Percentiles rank a stretch among this genome's conserved stretches.
These are phyloP conservation scores for Plodia interpunctella DNA, from an alignment of 1,140 invertebrate species.

Conservation along the genomic window DNA sequence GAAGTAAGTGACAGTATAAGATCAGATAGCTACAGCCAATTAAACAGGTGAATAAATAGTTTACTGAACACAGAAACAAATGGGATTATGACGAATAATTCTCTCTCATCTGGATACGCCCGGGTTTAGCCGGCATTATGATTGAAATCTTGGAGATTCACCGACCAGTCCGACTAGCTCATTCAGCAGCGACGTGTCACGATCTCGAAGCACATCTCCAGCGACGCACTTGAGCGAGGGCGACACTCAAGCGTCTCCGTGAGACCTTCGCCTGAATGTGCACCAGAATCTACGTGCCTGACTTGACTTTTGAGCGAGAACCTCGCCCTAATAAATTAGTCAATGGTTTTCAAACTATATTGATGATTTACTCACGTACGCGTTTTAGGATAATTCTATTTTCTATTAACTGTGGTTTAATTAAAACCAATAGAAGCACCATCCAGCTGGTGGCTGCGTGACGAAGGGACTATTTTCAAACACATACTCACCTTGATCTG, in stretches of 20 bases:
- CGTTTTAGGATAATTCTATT: too few relatives aligned
- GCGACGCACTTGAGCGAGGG: constrained; percentile 23
- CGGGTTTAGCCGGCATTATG: too few relatives aligned
- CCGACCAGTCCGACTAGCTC: too few relatives aligned
- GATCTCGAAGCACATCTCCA: neutral
- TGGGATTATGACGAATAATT: too few relatives aligned
- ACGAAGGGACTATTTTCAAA: constrained; percentile 24
- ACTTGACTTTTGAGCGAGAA: constrained; percentile 36
- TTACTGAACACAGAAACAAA: too few relatives aligned
- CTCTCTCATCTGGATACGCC: too few relatives aligned
- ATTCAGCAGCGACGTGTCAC: neutral
- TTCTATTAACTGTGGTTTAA: too few relatives aligned
- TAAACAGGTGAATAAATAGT: too few relatives aligned
- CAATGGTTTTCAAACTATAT: neutral
- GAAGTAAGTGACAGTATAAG: too few relatives aligned
- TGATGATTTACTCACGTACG: neutral
- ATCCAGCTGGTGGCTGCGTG: constrained; percentile 20
- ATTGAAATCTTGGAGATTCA: too few relatives aligned
- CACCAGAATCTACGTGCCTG: constrained; percentile 38
- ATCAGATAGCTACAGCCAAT: too few relatives aligned
- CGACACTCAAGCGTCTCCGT: constrained; percentile 7
- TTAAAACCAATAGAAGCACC: constrained; percentile 7
- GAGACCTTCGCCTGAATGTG: constrained; percentile 44
- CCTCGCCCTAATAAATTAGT: constrained; percentile 27
- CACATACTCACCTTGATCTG: constrained; percentile 44